Base-by-base conservation (phyloP, 2,888 invertebrate species). In the Sycophila texana region DNA sequence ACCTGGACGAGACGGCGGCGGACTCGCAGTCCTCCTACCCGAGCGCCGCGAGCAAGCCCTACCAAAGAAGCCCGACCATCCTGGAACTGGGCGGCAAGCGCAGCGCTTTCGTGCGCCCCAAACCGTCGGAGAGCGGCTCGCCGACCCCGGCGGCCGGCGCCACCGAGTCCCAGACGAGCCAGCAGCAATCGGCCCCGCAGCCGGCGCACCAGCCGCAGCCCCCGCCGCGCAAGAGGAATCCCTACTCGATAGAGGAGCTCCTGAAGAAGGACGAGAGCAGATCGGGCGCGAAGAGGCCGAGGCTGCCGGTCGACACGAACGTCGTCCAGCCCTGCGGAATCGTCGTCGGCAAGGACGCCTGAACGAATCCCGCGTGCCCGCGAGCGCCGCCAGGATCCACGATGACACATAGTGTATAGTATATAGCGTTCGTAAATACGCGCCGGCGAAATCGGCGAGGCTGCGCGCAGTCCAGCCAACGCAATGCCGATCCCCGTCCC, bases 241-340 rank as follows among this genome's bases (percentile, higher is more conserved):
- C 96, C 0, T 97, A 97, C 87, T 96, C 96, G 1, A 97, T 97
- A 87, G 97, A 96, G 85, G 97, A 97, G 86, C 89, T 97, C 12
- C 88, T 97, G 47, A 97, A 96, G 87, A 96, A 96, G 84, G 96
- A 96, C 0, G 94, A 94, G 82, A 95, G 94, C 86, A 93, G 93
- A 84, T 90, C 91, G 13, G 83, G 83, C 65, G 83, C 85, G 16
- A 89, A 89, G 75, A 87, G 90, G 86, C 89, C 86, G 60, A 87
- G 88, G 89, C 89, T 86, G 88, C 91, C 86, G 85, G 86, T 87
- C 80, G 81, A 83, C 10, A 91, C 92, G 73, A 91, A 92, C 72
- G 90, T 93, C 10, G 90, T 93, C 22, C 93, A 93, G 83, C 93
- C 93, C 0, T 93, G 93, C 83, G 93, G 93, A 0, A 92, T 92